Percentiles rank a stretch among this genome's conserved stretches.
These are phyloP conservation scores for Paedocypris micromegethes DNA, from an alignment of 2,797 vertebrate species.

Conservation along the genomic window DNA sequence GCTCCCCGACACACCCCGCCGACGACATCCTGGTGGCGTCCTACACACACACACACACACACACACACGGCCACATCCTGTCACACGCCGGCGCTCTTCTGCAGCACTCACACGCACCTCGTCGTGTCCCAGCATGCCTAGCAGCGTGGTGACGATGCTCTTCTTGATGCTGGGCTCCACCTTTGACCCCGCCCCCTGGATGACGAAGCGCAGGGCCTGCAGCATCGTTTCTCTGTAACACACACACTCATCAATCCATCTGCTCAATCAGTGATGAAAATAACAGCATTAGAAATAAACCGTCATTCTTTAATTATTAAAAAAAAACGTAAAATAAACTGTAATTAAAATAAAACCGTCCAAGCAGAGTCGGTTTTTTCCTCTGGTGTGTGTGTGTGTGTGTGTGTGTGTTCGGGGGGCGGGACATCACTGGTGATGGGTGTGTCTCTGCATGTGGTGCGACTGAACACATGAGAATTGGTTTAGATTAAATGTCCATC, in stretches of 20 bases:
- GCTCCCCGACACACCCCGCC: conserved; percentile 88
- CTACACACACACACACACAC: conserved; percentile 58
- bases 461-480: too few relatives aligned
- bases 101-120: conserved; percentile 73
- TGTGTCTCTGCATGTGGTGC: too few relatives aligned
- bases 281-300: too few relatives aligned
- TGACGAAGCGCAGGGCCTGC: conserved; percentile 91
- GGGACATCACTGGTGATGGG: too few relatives aligned
- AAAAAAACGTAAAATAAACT: too few relatives aligned
- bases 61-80: conserved; percentile 42
- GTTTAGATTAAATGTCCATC: too few relatives aligned
- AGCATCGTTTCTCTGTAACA: conserved; percentile 90
- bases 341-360: too few relatives aligned
- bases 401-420: too few relatives aligned
- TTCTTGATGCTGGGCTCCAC: conserved; percentile 88
- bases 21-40: conserved; percentile 94
- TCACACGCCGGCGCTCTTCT: background rate
- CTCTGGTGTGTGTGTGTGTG: too few relatives aligned
- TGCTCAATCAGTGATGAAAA: too few relatives aligned
- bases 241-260: background rate
- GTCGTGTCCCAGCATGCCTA: conserved; percentile 95
- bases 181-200: conserved; percentile 90
- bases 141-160: conserved; percentile 79
- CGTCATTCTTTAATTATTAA: too few relatives aligned
- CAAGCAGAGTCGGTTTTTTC: too few relatives aligned